phyloP scores from a whole-genome alignment of 2,888 invertebrate species.

The Plagodis pulveraria region DNA sequence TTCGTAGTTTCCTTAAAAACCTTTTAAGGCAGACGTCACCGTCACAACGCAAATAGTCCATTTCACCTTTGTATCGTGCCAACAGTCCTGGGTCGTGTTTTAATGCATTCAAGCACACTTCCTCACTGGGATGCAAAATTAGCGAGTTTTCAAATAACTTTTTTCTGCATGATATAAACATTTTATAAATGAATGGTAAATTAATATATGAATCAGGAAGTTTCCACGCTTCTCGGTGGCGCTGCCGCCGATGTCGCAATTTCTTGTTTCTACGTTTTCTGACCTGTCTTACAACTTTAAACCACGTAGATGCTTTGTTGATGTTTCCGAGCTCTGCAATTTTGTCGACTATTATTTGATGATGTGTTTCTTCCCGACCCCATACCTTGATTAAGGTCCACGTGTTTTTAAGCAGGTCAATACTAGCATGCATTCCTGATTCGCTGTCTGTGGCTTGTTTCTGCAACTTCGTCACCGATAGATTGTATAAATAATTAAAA shows the following conservation, averaged over 20 bases:
- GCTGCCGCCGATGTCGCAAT: too few species aligned
- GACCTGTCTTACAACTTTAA: not conserved
- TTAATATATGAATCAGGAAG: constrained; percentile 24
- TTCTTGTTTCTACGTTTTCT: constrained; percentile 7
- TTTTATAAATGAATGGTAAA: constrained; percentile 47
- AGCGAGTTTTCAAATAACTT: constrained; percentile 61
- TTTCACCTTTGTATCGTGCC: constrained; percentile 39
- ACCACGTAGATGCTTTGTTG: constrained; percentile 32
- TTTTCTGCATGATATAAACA: constrained; percentile 60
- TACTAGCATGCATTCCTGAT: constrained; percentile 37
- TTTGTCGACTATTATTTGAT: constrained; percentile 48
- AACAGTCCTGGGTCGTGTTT: constrained; percentile 62
- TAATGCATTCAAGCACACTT: constrained; percentile 57
- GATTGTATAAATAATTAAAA: constrained; percentile 54
- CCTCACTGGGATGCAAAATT: constrained; percentile 47
- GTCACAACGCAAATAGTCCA: constrained; percentile 43
- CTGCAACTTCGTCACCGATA: constrained; percentile 37
- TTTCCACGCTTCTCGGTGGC: too few species aligned
- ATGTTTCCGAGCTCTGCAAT: constrained; percentile 49
- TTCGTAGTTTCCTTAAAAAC: constrained; percentile 56
- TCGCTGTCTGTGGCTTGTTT: constrained; percentile 36
- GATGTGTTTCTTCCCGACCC: constrained; percentile 52
- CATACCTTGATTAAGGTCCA: constrained; percentile 55
- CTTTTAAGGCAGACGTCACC: constrained; percentile 44
- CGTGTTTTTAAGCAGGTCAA: constrained; percentile 36